Evolutionary conservation across 2,797 vertebrate genomes (phyloP).

Genomic region (Oreochromis mossambicus): DNA sequence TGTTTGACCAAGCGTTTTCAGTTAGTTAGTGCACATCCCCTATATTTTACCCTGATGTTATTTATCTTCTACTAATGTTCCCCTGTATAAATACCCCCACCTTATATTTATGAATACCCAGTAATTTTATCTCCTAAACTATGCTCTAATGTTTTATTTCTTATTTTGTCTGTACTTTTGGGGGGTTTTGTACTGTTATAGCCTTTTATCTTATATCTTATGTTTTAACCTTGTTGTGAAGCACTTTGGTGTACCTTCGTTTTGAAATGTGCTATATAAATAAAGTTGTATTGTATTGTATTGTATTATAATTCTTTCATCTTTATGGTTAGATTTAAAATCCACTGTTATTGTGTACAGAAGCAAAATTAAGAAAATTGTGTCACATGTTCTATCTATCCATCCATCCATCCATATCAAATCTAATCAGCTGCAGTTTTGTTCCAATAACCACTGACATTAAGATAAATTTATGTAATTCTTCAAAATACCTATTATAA

Average conservation of each 20-base stretch:
- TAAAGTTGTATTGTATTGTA: background rate
- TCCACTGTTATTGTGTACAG: background rate
- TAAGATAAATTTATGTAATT: background rate
- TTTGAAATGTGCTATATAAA: background rate
- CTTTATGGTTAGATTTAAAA: background rate
- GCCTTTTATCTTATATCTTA: background rate
- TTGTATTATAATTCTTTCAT: background rate
- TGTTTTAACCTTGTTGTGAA: background rate
- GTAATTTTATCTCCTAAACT: background rate
- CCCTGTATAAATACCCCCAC: background rate
- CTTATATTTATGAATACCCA: background rate
- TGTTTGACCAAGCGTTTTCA: background rate
- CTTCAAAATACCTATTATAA: background rate
- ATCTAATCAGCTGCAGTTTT: background rate
- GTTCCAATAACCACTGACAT: background rate
- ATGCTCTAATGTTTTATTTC: background rate
- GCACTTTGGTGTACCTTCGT: background rate
- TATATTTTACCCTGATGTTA: background rate
- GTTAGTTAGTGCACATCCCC: background rate
- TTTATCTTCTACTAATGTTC: background rate
- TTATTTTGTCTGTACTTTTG: background rate
- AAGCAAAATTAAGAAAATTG: background rate
- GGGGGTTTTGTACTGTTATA: background rate
- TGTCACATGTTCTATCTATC: background rate
- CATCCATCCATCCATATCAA: background rate